Evolutionary conservation across 2,888 invertebrate species (phyloP), one percentile per base, ranked within the genome.

Genomic region (Scelioninae gen. 1): DNA sequence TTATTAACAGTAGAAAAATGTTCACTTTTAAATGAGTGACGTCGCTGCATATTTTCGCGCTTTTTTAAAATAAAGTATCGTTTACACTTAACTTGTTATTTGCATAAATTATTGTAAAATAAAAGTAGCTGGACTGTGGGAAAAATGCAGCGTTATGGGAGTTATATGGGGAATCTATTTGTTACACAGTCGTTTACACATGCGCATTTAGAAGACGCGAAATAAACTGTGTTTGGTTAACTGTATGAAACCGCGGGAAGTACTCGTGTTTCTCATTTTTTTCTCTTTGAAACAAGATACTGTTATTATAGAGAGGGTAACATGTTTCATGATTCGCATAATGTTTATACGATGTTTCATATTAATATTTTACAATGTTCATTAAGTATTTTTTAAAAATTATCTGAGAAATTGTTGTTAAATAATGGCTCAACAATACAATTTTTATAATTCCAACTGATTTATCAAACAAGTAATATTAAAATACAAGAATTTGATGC

Each of bases 191-290:
- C 56, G 63, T 56, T 69, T 47, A 78, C 77, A 78, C 77, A 78
- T 71, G 77, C 69, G 77, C 69, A 47, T 78, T 78, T 47, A 29
- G 77, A 71, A 49, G 69, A 69, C 55, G 69, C 32, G 40, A 63
- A 71, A 77, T 69, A 60, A 62, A 55, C 34, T 51, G 62, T 69
- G 63, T 63, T 63, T 63, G 55, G 47, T 62, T 77, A 55, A 77
- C 47, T 55, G 47, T 16, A 53, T n/a, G 34, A 77, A 76, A 77
- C 63, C 69, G 77, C 77, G 68, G 45, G 38, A 77, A 77, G 31
- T 47, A 15, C 75, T 75, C 65, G 8, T n/a, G 23, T 65, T 75
- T 47, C 74, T 53, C 31, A 7, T 51, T 55, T n/a, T 34, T 65
- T 75, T 38, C 31, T 53, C 63, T 74, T 47, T 45, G 56, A 69